phyloP scores from a whole-genome alignment of 1,140 invertebrate genomes.

The Meteorus sp. region DNA sequence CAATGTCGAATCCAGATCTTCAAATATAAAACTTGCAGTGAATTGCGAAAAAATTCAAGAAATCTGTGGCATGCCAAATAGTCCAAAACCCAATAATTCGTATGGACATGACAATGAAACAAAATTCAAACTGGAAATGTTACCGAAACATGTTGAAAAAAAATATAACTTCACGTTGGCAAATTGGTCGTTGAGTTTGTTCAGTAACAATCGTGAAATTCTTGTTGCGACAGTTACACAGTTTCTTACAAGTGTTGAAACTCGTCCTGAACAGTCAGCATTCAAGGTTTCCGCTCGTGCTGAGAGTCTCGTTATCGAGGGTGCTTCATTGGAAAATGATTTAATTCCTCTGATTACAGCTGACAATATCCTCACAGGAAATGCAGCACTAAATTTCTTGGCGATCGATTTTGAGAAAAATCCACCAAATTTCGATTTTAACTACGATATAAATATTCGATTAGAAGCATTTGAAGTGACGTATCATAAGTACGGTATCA shows the following conservation, averaged over 20 bases:
- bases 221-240: constrained; percentile 74
- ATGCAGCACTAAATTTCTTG: constrained; percentile 69
- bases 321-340: constrained; percentile 73
- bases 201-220: constrained; percentile 73
- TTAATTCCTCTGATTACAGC: constrained; percentile 73
- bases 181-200: constrained; percentile 71
- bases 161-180: constrained; percentile 80
- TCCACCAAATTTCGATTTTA: constrained; percentile 68
- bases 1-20: constrained; percentile 36
- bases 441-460: constrained; percentile 69
- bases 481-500: constrained; percentile 79
- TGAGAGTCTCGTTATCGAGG: constrained; percentile 80
- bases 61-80: constrained; percentile 5
- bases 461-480: constrained; percentile 77
- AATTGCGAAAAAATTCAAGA: constrained; percentile 37
- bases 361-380: constrained; percentile 68
- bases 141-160: constrained; percentile 42
- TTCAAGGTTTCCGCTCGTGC: constrained; percentile 73
- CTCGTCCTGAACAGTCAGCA: constrained; percentile 69
- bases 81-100: constrained; percentile 26
- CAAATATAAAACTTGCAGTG: constrained; percentile 33
- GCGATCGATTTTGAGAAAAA: constrained; percentile 77
- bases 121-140: constrained; percentile 33
- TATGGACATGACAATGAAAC: constrained; percentile 27
- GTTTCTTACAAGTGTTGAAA: constrained; percentile 72